Evolutionary conservation across 2,113 vertebrate species (phyloP).

Genomic region (Gopherus evgoodei): DNA sequence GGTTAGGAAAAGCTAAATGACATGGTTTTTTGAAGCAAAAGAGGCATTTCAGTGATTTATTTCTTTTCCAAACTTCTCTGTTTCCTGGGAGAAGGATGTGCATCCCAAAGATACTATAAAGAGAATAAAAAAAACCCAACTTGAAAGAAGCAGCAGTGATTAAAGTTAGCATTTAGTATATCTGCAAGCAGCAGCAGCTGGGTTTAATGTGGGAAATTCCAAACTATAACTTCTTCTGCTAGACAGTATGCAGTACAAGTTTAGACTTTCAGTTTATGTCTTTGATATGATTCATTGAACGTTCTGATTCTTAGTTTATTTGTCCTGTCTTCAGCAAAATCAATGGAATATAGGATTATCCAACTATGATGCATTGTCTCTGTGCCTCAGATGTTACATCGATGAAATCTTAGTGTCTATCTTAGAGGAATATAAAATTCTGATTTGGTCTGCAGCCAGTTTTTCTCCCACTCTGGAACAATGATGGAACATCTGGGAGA

Average conservation of each 20-base stretch:
- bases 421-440: conserved; percentile 68
- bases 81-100: conserved; percentile 41
- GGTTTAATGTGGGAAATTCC: conserved; percentile 51
- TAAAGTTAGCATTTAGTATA: conserved; percentile 57
- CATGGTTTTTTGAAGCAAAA: conserved; percentile 20
- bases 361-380: conserved; percentile 44
- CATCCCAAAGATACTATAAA: conserved; percentile 59
- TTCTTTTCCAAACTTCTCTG: conserved; percentile 33
- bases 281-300: conserved; percentile 63
- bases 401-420: conserved; percentile 70
- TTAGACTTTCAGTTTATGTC: conserved; percentile 69
- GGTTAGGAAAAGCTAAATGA: conserved; percentile 23
- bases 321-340: conserved; percentile 68
- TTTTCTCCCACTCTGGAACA: conserved; percentile 69
- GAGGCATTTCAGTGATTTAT: conserved; percentile 13
- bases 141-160: conserved; percentile 61
- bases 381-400: conserved; percentile 60
- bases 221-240: conserved; percentile 55
- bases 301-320: conserved; percentile 68
- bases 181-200: conserved; percentile 50
- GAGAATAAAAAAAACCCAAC: conserved; percentile 8
- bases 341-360: conserved; percentile 58
- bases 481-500: conserved; percentile 68
- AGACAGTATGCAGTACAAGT: conserved; percentile 55
- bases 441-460: conserved; percentile 70